Base-by-base conservation (phyloP, 2,113 vertebrate species). In the Silurus glanis region DNA sequence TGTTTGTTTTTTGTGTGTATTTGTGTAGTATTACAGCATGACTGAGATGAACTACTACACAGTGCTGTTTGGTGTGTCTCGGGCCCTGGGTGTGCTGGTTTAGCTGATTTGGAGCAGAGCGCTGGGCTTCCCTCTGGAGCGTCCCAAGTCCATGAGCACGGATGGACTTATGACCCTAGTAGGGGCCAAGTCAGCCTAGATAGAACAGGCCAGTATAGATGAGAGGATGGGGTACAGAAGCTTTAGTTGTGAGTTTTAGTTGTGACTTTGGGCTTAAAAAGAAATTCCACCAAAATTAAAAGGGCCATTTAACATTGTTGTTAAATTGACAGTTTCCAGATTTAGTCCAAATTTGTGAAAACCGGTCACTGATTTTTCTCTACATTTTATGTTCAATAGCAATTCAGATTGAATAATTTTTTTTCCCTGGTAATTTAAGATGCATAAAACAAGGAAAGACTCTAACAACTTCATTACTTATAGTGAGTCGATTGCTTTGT, bases 41-140 rank as follows among this genome's bases (percentile, higher is more conserved):
- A 97, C 95, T 13, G 98, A 99, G 93, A 99, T 99, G 98, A 99
- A 99, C 87, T 99, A 97, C 94, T 99, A 99, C 95, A 99, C 98
- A 0, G 98, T 98, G 91, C 95, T 99, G 58, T 99, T 99, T 0
- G 98, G 98, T 0, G 97, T 99, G 49, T 99, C 98, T 6, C 95
- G 98, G 6, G 98, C 98, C 0, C 94, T 99, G 53, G 98, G 98
- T 0, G 97, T 99, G 3, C 93, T 98, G 23, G 94, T 97, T 4
- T 97, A 98, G 93, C 96, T 98, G 88, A 96, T 99, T 92, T 99
- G 97, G 98, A 98, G 97, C 93, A 92, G 97, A 90, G 97, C 97
- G 0, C 91, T 99, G 59, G 96, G 97, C 66, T 98, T 99, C 93
- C 98, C 98, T 7, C 91, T 99, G 91, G 98, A 99, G 92, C 91